Percentiles rank a stretch among this genome's conserved stretches.
Evolutionary conservation across 2,113 vertebrate genomes (phyloP).

Genomic region (Aspidoscelis tigris): DNA sequence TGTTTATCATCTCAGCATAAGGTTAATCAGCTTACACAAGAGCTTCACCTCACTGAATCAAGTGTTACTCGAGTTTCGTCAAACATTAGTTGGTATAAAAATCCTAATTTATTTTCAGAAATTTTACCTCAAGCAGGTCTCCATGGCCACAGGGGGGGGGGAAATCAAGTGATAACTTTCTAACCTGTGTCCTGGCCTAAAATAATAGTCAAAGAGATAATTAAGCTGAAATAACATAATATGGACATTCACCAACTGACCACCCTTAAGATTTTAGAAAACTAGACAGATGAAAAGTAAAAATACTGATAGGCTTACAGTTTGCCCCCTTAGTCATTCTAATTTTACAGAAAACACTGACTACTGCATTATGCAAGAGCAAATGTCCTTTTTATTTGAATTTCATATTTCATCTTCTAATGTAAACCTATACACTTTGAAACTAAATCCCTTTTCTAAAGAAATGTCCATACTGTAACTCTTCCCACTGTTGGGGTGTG

Average conservation of each 20-base stretch:
- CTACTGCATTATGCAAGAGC: slow-evolving; percentile 13
- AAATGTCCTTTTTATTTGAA: not conserved
- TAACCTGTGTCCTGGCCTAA: slow-evolving; percentile 62
- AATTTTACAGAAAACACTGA: slow-evolving; percentile 43
- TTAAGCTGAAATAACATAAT: slow-evolving; percentile 52
- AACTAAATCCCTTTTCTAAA: not conserved
- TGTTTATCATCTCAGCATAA: slow-evolving; percentile 65
- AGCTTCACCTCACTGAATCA: slow-evolving; percentile 57
- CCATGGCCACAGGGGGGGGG: slow-evolving; percentile 65
- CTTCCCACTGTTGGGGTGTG: too few relatives aligned
- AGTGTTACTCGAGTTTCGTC: slow-evolving; percentile 66
- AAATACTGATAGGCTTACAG: slow-evolving; percentile 52
- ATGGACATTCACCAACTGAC: too few relatives aligned
- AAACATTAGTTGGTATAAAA: slow-evolving; percentile 76
- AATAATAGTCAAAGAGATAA: slow-evolving; percentile 68
- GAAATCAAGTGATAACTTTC: slow-evolving; percentile 71
- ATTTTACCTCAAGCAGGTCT: slow-evolving; percentile 66
- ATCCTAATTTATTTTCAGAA: slow-evolving; percentile 78
- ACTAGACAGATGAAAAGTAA: not conserved
- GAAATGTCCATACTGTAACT: not conserved
- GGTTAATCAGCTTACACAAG: slow-evolving; percentile 59
- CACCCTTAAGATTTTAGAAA: not conserved
- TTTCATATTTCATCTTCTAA: slow-evolving; percentile 24
- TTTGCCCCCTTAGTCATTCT: slow-evolving; percentile 46
- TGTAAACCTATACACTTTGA: too few relatives aligned